Base-by-base conservation (phyloP, 2,797 vertebrate species). In the Eulemur albifrons region DNA sequence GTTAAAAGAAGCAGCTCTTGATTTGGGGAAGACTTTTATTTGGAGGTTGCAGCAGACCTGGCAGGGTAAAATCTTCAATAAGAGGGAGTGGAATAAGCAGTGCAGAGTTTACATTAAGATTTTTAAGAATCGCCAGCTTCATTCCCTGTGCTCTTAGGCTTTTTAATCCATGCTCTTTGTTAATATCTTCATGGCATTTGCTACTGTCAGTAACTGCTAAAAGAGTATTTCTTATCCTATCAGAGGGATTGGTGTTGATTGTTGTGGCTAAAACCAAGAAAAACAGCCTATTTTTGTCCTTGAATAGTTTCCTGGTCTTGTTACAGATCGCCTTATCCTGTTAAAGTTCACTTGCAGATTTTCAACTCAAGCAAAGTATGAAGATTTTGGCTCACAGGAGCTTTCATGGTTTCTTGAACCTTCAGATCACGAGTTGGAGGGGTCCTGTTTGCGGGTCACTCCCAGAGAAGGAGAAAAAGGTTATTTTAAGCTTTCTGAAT, bases 281-380 rank as follows among this genome's bases (percentile, higher is more conserved):
- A 17, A 93, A 43, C 25, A 92, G 0, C 38, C 5, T 88, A 76
- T 90, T 80, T 50, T 88, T 87, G 95, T 57, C 63, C 80, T 97
- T 88, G 80, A 88, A 72, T 82, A 81, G 65, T 61, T 79, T 94
- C 96, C 90, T 86, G 93, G 75, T 93, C 93, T 93, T 48, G 0
- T 61, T 38, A 32, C 94, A 61, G 79, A 35, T 76, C 75, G 65
- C 4, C 4, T 27, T 97, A 95, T 61, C 12, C 27, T n/a, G 90
- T 69, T 25, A 15, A 94, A 97, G 86, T 59, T 92, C 3, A 10
- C 52, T 85, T 88, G n/a, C 65, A 73, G 93, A 94, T 90, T 80
- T 88, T 87, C n/a, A 65, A 10, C 35, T 82, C 79, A 48, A 91
- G 90, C 87, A 90, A 54, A 69, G 30, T 84, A 81, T 87, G 63